Conservation (phyloP, 2,113 vertebrate genomes). For the Periophthalmodon schlosseri region DNA sequence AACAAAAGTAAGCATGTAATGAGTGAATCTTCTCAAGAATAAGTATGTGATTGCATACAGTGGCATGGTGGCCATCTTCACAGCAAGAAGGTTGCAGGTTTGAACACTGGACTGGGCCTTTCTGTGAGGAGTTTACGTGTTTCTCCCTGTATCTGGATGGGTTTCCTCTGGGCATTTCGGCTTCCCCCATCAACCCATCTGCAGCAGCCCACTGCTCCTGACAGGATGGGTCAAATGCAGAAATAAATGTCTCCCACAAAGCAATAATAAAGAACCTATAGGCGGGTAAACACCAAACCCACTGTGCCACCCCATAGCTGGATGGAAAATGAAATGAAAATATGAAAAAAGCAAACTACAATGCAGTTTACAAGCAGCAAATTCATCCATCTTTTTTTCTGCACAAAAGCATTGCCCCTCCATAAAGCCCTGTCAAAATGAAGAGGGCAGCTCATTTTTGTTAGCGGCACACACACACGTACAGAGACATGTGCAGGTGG, state of each 20-base stretch:
- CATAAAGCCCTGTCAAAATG: slow-evolving; percentile 58
- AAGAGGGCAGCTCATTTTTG: slow-evolving; percentile 56
- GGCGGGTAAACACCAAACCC: background rate
- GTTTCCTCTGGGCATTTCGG: too few species aligned
- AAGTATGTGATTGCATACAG: too few species aligned
- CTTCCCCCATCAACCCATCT: too few species aligned
- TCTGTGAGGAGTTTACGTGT: too few species aligned
- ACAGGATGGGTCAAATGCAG: too few species aligned
- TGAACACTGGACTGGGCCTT: too few species aligned
- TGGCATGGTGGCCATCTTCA: too few species aligned
- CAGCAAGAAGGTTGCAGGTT: too few species aligned
- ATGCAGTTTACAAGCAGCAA: slow-evolving; percentile 53
- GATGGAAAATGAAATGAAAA: background rate
- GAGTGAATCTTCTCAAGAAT: background rate
- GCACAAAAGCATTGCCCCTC: slow-evolving; percentile 40
- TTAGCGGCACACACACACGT: slow-evolving; percentile 2
- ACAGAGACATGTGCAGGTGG: slow-evolving; percentile 29
- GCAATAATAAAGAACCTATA: background rate
- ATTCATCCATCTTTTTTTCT: slow-evolving; percentile 63
- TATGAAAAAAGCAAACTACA: background rate
- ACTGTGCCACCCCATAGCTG: background rate
- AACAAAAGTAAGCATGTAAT: background rate
- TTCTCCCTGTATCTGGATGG: too few species aligned
- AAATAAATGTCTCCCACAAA: too few species aligned
- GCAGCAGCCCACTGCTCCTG: too few species aligned